Evolutionary conservation across 2,797 vertebrate genomes (phyloP), one percentile per base, ranked within the genome.

Genomic region (Paedocypris micromegethes): DNA sequence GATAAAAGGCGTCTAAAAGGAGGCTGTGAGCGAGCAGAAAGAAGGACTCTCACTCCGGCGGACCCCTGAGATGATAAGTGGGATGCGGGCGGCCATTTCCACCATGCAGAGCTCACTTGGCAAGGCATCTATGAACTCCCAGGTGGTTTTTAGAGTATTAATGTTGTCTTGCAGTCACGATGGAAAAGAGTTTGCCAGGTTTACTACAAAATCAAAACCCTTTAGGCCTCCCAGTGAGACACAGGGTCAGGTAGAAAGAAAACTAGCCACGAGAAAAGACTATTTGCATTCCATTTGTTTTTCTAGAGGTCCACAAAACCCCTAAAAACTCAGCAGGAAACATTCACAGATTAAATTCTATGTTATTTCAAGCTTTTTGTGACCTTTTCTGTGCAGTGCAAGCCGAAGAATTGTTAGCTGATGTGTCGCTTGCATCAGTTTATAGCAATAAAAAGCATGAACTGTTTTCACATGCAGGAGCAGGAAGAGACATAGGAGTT

Each of bases 161-260:
- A 86, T 77, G 78, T 37, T 55, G n/a, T 6, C 52, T 47, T 69
- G 1, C 65, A 80, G 80, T 86, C 84, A 83, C 79, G 75, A 63
- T 61, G 52, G 81, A 75, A 77, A 64, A 59, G 57, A 49, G 68
- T 78, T 77, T 58, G 37, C 75, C 74, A 76, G 82, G 81, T 85
- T 84, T 83, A 76, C 81, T 78, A 56, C 66, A 4, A 63, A 80
- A 85, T 87, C 85, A 48, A 86, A 86, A 77, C 59, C 64, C 46
- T 72, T 80, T 75, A 72, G 77, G 73, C 67, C 77, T 68, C 84
- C 81, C 68, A 41, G 80, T 71, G 75, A 78, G 76, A 77, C 77
- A 75, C 75, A 67, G 73, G 83, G 81, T 83, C 74, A 75, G 55
- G 49, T 38, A 55, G 50, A 55, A 4, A 59, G 41, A 54, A 45